Base-by-base conservation (phyloP, 2,888 invertebrate genomes). In the Pinctada fucata region DNA sequence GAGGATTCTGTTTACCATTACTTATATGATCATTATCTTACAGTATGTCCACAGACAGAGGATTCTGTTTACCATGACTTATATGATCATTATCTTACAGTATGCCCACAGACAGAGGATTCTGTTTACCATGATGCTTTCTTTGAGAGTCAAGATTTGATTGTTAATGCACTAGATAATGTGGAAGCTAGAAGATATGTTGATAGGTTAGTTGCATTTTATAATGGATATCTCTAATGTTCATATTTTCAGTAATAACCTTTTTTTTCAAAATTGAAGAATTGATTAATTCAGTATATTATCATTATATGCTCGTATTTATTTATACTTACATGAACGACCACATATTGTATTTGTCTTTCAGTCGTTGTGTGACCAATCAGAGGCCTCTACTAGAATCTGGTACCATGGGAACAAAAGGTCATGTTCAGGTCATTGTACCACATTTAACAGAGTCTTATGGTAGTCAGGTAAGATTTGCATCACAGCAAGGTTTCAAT, bases 401-500 rank as follows among this genome's bases (percentile, higher is more conserved):
- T 2, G 93, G 93, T 31, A 93, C 93, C 5, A 88, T 92, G 90
- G 93, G 92, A 78, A 87, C 93, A n/a, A 93, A 93, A 86, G 92
- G 91, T 84, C 92, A 92, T 82, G 91, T 91, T 47, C 92, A 92
- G 86, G 92, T 92, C 80, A 92, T 93, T 72, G 88, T 93, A 3
- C 93, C 93, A 3, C 90, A 92, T 83, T 68, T 92, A 13, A 93
- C 93, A 13, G 93, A 93, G 82, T 91, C 92, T 0, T 93, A 93
- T 83, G 85, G 85, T 66, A 90, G 88, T 80, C 92, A 92, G 90
- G 92, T 92, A 75, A 72, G 58, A 13, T 10, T 6, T 10, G 58
- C 13, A 58, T 58, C 8, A 58, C 13, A 58, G 31, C 31, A 31
- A 31, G 31, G 31, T 31, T 31, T 31, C 31, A 31, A 31, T 31